Evolutionary conservation across 2,888 invertebrate genomes (phyloP).

Genomic region (Bedellia somnulentella): DNA sequence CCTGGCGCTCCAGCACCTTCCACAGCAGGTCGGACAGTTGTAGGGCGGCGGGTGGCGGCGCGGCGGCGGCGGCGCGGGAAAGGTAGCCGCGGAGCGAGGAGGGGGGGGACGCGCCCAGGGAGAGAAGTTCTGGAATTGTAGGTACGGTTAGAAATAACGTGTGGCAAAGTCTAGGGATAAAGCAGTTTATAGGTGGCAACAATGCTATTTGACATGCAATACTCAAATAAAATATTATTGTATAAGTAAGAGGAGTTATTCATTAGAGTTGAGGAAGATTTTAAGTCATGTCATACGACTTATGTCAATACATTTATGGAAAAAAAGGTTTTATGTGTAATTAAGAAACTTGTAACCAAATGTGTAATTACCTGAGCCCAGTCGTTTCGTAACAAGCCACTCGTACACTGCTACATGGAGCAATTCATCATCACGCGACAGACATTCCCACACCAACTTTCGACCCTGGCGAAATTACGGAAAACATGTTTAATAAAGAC

Average conservation of each 20-base stretch:
- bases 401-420: constrained; percentile 90
- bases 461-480: constrained; percentile 39
- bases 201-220: too few relatives aligned
- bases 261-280: too few relatives aligned
- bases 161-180: too few relatives aligned
- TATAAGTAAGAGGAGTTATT: too few relatives aligned
- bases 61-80: constrained; percentile 56
- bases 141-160: too few relatives aligned
- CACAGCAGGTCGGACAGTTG: constrained; percentile 82
- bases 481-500: too few relatives aligned
- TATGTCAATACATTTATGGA: too few relatives aligned
- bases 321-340: too few relatives aligned
- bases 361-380: constrained; percentile 56
- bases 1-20: constrained; percentile 93
- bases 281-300: too few relatives aligned
- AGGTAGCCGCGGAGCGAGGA: constrained; percentile 79
- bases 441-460: constrained; percentile 66
- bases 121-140: constrained; percentile 58
- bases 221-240: too few relatives aligned
- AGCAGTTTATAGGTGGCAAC: too few relatives aligned
- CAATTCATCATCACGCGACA: constrained; percentile 79
- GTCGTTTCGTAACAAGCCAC: constrained; percentile 83
- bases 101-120: constrained; percentile 65
- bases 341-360: too few relatives aligned
- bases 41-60: constrained; percentile 62